phyloP scores from a whole-genome alignment of 2,797 vertebrate genomes.

The Pterois miles region DNA sequence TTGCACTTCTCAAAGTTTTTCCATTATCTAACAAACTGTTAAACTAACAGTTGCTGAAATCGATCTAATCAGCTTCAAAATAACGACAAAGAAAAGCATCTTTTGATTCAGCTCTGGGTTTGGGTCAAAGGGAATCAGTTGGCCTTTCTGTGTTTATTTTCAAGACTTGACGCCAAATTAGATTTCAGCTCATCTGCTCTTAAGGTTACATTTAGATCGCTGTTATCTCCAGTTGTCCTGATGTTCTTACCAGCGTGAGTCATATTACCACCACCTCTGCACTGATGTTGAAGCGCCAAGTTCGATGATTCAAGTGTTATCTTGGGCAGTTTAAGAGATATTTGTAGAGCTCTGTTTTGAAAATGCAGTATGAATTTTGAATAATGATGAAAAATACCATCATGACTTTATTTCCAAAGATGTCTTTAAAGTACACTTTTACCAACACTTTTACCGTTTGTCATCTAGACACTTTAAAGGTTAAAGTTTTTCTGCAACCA shows the following conservation, averaged over 20 bases:
- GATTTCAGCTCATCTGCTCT: neutral
- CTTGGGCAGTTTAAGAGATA: constrained; percentile 3
- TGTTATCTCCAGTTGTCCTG: neutral
- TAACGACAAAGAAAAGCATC: neutral
- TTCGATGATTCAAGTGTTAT: constrained; percentile 16
- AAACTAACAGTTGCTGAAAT: neutral
- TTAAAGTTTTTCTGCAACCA: neutral
- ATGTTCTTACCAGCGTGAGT: constrained; percentile 16
- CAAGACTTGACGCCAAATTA: neutral
- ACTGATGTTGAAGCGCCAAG: constrained; percentile 27
- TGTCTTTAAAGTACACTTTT: constrained; percentile 19
- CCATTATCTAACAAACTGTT: neutral
- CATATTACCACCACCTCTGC: constrained; percentile 11
- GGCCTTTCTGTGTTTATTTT: neutral
- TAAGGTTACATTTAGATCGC: neutral
- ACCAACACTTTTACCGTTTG: neutral
- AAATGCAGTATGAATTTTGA: constrained; percentile 1
- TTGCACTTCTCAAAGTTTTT: neutral
- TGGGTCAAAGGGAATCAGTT: neutral
- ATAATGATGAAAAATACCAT: constrained; percentile 28
- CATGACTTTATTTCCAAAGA: constrained; percentile 22
- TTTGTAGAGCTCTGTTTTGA: constrained; percentile 20
- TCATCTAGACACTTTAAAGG: constrained; percentile 10
- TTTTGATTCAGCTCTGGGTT: neutral
- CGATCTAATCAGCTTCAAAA: neutral